Evolutionary conservation across 2,888 invertebrate species (phyloP).

Genomic region (Brachylomia viminalis): DNA sequence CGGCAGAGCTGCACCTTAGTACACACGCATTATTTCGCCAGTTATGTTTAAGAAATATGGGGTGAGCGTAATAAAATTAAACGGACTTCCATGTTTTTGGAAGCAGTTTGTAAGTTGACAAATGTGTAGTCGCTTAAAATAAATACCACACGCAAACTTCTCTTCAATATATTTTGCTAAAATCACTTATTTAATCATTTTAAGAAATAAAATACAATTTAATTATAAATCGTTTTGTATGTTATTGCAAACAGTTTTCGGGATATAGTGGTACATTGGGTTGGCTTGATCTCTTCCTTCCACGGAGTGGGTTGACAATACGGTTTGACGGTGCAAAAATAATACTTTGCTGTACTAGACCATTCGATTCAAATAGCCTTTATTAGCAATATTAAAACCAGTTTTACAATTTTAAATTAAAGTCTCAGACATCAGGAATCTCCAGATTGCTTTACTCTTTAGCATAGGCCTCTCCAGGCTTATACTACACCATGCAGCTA

Average conservation of each 20-base stretch:
- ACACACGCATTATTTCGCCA: not conserved
- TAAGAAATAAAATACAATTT: not conserved
- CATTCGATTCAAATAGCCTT: not conserved
- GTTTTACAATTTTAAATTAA: not conserved
- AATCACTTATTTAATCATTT: not conserved
- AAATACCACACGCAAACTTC: conserved; percentile 15
- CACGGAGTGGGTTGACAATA: conserved; percentile 14
- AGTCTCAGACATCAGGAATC: not conserved
- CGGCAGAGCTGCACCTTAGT: not conserved
- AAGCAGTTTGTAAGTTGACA: not conserved
- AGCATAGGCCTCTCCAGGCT: too few relatives aligned
- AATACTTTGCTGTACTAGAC: conserved; percentile 11
- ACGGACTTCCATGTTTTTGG: not conserved
- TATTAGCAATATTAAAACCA: not conserved
- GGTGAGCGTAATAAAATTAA: not conserved
- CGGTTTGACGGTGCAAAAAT: not conserved
- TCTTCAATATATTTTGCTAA: not conserved
- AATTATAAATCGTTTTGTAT: conserved; percentile 55
- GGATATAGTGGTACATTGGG: conserved; percentile 56
- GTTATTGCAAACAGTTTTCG: conserved; percentile 64
- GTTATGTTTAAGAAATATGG: not conserved
- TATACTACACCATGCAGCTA: conserved; percentile 7
- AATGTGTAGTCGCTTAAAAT: not conserved
- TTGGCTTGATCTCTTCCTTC: conserved; percentile 39
- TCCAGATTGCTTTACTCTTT: not conserved